A percentile compares a stretch with the other conserved stretches of the same genome.
These are phyloP conservation scores for Drosophila busckii DNA, from an alignment of 1,140 invertebrate genomes.

Conservation along the genomic window DNA sequence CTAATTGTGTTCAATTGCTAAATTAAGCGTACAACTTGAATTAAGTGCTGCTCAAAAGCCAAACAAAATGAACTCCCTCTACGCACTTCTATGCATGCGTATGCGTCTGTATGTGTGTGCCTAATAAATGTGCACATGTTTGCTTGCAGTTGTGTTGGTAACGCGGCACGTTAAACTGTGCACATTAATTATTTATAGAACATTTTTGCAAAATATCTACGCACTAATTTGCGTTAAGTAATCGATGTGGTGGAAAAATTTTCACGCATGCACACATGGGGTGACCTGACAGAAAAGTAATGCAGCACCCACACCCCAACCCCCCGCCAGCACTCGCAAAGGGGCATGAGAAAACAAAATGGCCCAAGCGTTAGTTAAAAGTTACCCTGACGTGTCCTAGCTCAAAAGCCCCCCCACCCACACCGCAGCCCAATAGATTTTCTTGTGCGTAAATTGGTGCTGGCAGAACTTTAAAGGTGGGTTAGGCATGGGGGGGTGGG, in stretches of 20 bases:
- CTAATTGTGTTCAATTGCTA: constrained; percentile 53
- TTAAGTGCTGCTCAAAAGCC: constrained; percentile 41
- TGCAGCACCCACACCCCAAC: too few relatives aligned
- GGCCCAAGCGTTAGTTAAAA: constrained; percentile 50
- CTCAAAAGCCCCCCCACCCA: constrained; percentile 37
- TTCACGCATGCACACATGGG: constrained; percentile 66
- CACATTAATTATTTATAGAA: constrained; percentile 75
- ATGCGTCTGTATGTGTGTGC: too few relatives aligned
- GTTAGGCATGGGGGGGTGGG: too few relatives aligned
- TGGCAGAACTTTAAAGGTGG: too few relatives aligned
- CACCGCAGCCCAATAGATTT: constrained; percentile 53
- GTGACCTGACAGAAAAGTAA: constrained; percentile 12
- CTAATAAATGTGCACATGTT: neutral
- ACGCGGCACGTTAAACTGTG: constrained; percentile 30
- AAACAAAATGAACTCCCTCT: constrained; percentile 2
- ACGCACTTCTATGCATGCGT: neutral
- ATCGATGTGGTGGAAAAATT: constrained; percentile 76
- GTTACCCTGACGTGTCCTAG: constrained; percentile 23
- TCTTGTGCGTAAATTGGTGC: constrained; percentile 60
- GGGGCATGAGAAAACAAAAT: constrained; percentile 4
- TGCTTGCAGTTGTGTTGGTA: neutral
- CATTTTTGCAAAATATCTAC: constrained; percentile 77
- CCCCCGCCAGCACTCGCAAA: too few relatives aligned
- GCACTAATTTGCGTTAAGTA: constrained; percentile 77
- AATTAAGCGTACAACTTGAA: constrained; percentile 57